A percentile compares a stretch with the other conserved stretches of the same genome.
Evolutionary conservation across 2,113 vertebrate species (phyloP).

Genomic region (Rallus limicola): DNA sequence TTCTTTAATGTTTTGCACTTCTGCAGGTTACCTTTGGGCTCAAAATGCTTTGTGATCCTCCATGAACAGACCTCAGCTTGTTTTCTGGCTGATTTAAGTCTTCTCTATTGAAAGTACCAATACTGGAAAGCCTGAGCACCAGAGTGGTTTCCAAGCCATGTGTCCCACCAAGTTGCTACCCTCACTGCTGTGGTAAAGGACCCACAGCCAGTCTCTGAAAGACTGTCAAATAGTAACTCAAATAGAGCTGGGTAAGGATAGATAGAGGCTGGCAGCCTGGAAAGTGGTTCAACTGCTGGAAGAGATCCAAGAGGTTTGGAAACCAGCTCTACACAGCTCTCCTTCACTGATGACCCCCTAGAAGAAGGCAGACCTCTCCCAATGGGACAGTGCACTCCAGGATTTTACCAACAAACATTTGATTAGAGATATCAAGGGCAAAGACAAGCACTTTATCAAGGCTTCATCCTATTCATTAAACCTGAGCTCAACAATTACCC

Average conservation of each 20-base stretch:
- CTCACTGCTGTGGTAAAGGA: not conserved
- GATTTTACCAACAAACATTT: not conserved
- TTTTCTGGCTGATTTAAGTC: not conserved
- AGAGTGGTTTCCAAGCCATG: not conserved
- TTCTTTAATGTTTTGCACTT: not conserved
- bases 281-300: not conserved
- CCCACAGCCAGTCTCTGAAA: not conserved
- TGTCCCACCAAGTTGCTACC: not conserved
- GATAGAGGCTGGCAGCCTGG: not conserved
- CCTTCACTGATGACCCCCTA: not conserved
- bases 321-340: not conserved
- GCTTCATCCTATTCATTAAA: not conserved
- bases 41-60: not conserved
- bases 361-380: not conserved
- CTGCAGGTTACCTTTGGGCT: not conserved
- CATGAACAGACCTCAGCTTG: not conserved
- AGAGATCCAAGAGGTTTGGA: not conserved
- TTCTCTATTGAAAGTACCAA: not conserved
- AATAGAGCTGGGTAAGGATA: not conserved
- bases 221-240: not conserved
- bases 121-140: not conserved
- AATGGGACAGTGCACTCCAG: not conserved
- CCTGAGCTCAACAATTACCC: not conserved
- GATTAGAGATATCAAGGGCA: not conserved
- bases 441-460: constrained; percentile 4